A percentile compares a stretch with the other conserved stretches of the same genome.
Evolutionary conservation across 1,140 invertebrate genomes (phyloP).

Genomic region (Micrasema minimum): DNA sequence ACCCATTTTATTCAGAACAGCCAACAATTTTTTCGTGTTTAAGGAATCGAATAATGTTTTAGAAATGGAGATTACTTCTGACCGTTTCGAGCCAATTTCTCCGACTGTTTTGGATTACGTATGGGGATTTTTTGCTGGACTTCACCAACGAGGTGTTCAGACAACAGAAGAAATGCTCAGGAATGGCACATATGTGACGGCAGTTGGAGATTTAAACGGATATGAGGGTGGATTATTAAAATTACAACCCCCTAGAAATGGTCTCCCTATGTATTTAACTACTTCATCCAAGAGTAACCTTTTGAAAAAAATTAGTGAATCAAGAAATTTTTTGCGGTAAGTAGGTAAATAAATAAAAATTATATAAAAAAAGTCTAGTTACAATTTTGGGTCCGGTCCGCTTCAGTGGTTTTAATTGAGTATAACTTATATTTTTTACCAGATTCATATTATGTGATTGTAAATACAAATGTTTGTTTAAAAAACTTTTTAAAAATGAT

Average conservation of each 20-base stretch:
- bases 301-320: constrained; percentile 75
- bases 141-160: constrained; percentile 79
- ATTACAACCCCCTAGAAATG: constrained; percentile 75
- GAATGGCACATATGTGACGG: constrained; percentile 79
- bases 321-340: constrained; percentile 71
- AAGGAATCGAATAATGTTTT: neutral
- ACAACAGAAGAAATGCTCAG: constrained; percentile 83
- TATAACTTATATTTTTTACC: too few relatives aligned
- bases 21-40: too few relatives aligned
- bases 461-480: too few relatives aligned
- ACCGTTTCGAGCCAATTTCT: constrained; percentile 78
- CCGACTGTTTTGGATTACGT: constrained; percentile 79
- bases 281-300: constrained; percentile 74
- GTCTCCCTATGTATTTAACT: constrained; percentile 78
- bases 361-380: constrained; percentile 3
- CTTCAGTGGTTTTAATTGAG: too few relatives aligned
- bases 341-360: too few relatives aligned
- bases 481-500: too few relatives aligned
- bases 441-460: too few relatives aligned
- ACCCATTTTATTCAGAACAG: too few relatives aligned
- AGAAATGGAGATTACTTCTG: constrained; percentile 81
- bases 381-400: too few relatives aligned
- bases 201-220: constrained; percentile 76
- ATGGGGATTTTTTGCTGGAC: constrained; percentile 82
- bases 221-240: constrained; percentile 68